Conservation (phyloP, 2,888 invertebrate genomes). For the Drosophila lacicola region DNA sequence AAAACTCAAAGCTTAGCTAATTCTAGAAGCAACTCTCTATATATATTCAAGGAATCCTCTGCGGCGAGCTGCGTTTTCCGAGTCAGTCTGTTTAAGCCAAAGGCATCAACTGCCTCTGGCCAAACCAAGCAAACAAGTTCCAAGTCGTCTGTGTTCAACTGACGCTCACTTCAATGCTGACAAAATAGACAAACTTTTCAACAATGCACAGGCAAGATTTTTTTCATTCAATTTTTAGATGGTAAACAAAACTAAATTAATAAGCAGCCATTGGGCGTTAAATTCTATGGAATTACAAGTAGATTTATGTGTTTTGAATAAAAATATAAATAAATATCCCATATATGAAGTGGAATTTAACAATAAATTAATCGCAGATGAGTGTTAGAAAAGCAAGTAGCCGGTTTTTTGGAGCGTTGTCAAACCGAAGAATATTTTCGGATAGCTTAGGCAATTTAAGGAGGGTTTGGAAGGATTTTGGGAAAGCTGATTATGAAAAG, state of each 20-base stretch:
- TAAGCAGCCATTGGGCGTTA: slow-evolving; percentile 14
- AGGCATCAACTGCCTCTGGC: neutral
- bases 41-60: slow-evolving; percentile 34
- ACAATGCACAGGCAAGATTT: slow-evolving; percentile 43
- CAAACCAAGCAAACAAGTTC: slow-evolving; percentile 4
- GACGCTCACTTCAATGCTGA: slow-evolving; percentile 5
- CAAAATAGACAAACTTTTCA: slow-evolving; percentile 52
- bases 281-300: slow-evolving; percentile 13
- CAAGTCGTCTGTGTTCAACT: slow-evolving; percentile 21
- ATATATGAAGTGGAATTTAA: neutral
- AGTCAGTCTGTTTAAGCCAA: slow-evolving; percentile 23
- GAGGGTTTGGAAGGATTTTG: slow-evolving; percentile 1
- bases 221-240: slow-evolving; percentile 36
- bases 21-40: slow-evolving; percentile 30
- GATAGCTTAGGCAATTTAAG: neutral
- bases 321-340: slow-evolving; percentile 1
- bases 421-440: slow-evolving; percentile 7
- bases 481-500: slow-evolving; percentile 27
- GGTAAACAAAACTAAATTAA: slow-evolving; percentile 20
- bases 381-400: slow-evolving; percentile 15
- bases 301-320: slow-evolving; percentile 29
- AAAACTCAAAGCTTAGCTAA: slow-evolving; percentile 36
- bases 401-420: slow-evolving; percentile 47
- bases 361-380: neutral
- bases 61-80: slow-evolving; percentile 9